Evolutionary conservation across 2,888 invertebrate species (phyloP).

Genomic region (Nymphalis polychloros): DNA sequence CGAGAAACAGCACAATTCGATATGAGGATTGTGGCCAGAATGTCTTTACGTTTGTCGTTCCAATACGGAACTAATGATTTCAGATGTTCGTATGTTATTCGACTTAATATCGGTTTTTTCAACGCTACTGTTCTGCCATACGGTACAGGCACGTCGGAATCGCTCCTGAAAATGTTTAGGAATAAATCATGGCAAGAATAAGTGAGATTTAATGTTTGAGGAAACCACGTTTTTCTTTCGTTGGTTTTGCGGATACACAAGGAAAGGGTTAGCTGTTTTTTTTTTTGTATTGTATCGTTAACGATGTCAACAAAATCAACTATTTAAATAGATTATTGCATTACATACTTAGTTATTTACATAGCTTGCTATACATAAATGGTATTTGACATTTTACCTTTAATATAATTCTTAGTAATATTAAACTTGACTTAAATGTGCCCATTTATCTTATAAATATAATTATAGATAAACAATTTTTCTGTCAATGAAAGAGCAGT

Average conservation of each 20-base stretch:
- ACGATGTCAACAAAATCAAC: background rate
- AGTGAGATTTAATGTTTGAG: conserved; percentile 18
- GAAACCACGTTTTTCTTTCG: conserved; percentile 14
- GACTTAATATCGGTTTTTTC: conserved; percentile 36
- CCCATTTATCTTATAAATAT: no score
- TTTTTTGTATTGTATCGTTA: background rate
- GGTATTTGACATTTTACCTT: no score
- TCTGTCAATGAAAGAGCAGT: no score
- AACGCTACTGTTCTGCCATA: conserved; percentile 82
- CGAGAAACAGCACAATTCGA: conserved; percentile 80
- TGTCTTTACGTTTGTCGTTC: conserved; percentile 69
- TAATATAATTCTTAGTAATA: no score
- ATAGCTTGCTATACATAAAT: background rate
- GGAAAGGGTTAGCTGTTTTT: background rate
- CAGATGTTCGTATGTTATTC: conserved; percentile 39
- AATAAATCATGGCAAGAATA: conserved; percentile 30
- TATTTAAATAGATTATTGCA: conserved; percentile 1
- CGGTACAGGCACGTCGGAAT: conserved; percentile 85
- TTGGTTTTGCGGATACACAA: background rate
- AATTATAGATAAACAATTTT: no score
- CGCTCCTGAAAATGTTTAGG: conserved; percentile 70
- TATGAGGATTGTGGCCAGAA: conserved; percentile 78
- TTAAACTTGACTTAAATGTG: no score
- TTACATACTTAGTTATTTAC: background rate
- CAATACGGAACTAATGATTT: conserved; percentile 58